Conservation (phyloP, 2,113 vertebrate species). For the Ciconia boyciana region DNA sequence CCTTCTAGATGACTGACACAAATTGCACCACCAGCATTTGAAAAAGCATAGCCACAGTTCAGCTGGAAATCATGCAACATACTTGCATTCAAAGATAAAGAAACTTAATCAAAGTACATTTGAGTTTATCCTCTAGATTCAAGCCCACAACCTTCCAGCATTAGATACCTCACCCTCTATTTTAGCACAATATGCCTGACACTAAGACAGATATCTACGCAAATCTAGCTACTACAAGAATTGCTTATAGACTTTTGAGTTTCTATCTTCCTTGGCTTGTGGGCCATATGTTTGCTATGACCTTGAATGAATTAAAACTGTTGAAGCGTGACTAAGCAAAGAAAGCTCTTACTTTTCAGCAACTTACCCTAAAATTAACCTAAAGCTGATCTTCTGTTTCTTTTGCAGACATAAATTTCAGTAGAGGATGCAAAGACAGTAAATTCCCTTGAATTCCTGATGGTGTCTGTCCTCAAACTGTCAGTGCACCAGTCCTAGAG, state of each 20-base stretch:
- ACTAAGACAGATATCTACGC: background rate
- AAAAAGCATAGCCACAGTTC: background rate
- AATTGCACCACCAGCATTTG: background rate
- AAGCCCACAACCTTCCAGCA: background rate
- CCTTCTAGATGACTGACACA: background rate
- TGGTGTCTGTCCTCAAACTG: background rate
- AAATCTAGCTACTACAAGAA: background rate
- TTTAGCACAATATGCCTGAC: background rate
- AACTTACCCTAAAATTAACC: background rate
- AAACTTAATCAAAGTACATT: background rate
- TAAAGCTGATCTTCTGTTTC: background rate
- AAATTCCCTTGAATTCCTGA: background rate
- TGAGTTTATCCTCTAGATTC: background rate
- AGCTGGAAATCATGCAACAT: background rate
- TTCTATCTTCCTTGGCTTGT: background rate
- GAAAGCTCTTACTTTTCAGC: background rate
- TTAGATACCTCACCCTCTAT: background rate
- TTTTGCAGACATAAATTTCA: background rate
- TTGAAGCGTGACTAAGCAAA: background rate
- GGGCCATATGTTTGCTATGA: background rate
- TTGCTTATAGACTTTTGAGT: background rate
- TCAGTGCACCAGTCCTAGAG: background rate
- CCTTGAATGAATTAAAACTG: background rate
- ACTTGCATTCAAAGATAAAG: background rate
- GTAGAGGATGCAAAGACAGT: background rate